A percentile compares a stretch with the other conserved stretches of the same genome.
Conservation (phyloP, 2,797 vertebrate species). For the Gallirallus australis region DNA sequence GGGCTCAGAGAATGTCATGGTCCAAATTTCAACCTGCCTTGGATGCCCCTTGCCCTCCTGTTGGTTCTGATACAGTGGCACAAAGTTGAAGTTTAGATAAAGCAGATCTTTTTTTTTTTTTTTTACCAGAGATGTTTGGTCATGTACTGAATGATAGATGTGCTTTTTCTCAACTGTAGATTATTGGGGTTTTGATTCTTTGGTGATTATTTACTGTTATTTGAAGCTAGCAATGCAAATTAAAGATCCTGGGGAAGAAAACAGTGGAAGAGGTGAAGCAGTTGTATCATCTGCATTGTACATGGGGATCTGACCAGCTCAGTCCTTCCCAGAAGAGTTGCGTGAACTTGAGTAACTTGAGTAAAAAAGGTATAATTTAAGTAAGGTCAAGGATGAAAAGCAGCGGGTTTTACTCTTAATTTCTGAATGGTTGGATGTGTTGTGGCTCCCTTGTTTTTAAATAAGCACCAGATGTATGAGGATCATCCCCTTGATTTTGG, state of each 20-base stretch:
- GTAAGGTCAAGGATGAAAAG: background rate
- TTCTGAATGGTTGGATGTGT: background rate
- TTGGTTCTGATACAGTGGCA: background rate
- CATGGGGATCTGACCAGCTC: background rate
- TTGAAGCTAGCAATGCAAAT: background rate
- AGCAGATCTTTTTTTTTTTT: background rate
- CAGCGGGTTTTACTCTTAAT: background rate
- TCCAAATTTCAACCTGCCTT: background rate
- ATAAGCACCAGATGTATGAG: background rate
- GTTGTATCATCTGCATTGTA: background rate
- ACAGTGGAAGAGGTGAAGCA: background rate
- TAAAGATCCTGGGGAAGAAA: background rate
- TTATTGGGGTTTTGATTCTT: background rate
- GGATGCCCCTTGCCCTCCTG: background rate
- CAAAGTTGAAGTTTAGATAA: background rate
- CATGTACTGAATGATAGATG: background rate
- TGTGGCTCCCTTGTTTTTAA: background rate
- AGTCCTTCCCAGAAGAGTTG: background rate
- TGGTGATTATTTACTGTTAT: background rate
- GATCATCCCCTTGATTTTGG: conserved; percentile 4
- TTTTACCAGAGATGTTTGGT: background rate
- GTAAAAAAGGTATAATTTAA: background rate
- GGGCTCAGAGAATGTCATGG: background rate
- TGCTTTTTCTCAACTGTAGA: background rate
- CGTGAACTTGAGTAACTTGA: background rate